Percentiles rank a stretch among this genome's conserved stretches.
These are phyloP conservation scores for Agrotis clavis DNA, from an alignment of 2,888 invertebrate species.

Conservation along the genomic window DNA sequence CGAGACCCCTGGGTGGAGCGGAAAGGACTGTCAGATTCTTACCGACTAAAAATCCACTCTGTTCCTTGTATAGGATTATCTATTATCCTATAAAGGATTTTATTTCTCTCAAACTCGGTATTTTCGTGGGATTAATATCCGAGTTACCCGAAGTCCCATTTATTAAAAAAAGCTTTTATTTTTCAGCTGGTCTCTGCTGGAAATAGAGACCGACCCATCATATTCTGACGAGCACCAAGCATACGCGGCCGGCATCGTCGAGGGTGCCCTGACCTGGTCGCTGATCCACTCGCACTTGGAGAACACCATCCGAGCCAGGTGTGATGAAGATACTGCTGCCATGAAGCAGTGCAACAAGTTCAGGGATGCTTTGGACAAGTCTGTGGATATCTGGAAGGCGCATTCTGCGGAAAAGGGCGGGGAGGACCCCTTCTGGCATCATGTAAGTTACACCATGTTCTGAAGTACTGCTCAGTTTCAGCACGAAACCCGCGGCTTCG, in stretches of 20 bases:
- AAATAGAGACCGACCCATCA: slow-evolving; percentile 94
- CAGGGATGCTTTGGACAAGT: slow-evolving; percentile 92
- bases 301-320: slow-evolving; percentile 92
- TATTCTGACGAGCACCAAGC: slow-evolving; percentile 96
- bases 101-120: no score
- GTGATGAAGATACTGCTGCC: slow-evolving; percentile 83
- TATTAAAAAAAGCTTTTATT: no score
- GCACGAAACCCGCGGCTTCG: no score
- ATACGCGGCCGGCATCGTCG: slow-evolving; percentile 96
- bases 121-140: no score
- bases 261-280: slow-evolving; percentile 95
- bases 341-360: slow-evolving; percentile 93
- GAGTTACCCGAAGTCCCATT: no score
- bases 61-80: no score
- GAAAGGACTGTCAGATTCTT: no score
- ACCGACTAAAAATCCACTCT: no score
- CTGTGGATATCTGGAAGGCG: slow-evolving; percentile 92
- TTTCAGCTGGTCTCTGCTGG: slow-evolving; percentile 95
- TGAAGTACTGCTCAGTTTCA: no score
- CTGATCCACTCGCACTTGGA: slow-evolving; percentile 95
- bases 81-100: no score
- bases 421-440: slow-evolving; percentile 95
- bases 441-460: slow-evolving; percentile 85
- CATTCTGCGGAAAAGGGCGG: slow-evolving; percentile 87
- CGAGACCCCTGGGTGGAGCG: no score